Evolutionary conservation across 2,888 invertebrate genomes (phyloP).

Genomic region (Diaphora mendica): DNA sequence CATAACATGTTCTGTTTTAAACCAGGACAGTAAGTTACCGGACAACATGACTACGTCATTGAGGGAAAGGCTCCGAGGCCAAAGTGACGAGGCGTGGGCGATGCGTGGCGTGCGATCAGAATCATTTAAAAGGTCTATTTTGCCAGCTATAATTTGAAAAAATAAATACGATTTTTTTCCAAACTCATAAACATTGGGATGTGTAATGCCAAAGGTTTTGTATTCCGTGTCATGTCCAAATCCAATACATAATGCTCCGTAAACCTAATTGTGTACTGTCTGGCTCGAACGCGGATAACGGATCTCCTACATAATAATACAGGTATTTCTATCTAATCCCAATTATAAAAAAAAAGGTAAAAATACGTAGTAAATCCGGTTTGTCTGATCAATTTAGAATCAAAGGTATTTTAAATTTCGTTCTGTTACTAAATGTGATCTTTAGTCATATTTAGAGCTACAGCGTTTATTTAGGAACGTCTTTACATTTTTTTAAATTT

Average conservation of each 20-base stretch:
- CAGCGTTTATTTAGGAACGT: not conserved
- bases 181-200: not conserved
- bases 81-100: constrained; percentile 49
- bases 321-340: not conserved
- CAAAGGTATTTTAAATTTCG: not conserved
- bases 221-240: not conserved
- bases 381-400: not conserved
- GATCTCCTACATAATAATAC: not conserved
- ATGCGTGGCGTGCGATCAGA: constrained; percentile 32
- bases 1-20: constrained; percentile 42
- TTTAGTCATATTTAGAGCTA: too few relatives aligned
- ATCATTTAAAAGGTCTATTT: constrained; percentile 51
- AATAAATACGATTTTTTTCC: not conserved
- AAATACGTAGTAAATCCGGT: not conserved
- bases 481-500: too few relatives aligned
- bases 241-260: not conserved
- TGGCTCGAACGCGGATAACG: not conserved
- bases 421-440: not conserved
- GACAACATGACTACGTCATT: constrained; percentile 42
- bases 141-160: not conserved
- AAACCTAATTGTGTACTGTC: not conserved
- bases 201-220: not conserved
- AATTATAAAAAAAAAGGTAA: not conserved
- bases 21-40: not conserved
- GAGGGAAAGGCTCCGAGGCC: constrained; percentile 68